Evolutionary conservation across 2,113 vertebrate species (phyloP).

Genomic region (Amblyornis subalaris): DNA sequence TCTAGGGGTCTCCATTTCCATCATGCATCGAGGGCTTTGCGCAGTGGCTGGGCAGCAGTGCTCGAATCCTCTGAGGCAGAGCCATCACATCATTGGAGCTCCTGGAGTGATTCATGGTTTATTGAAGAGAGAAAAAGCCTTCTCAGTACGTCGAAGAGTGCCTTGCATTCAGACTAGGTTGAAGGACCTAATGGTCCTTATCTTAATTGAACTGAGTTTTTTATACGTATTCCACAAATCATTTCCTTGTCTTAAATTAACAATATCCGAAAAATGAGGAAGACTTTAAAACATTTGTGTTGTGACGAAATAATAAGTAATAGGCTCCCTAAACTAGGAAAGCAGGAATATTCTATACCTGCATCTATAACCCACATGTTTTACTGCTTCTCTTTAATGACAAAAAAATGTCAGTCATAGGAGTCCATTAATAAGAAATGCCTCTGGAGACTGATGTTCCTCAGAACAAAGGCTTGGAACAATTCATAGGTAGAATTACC

Average conservation of each 20-base stretch:
- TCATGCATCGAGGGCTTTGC: fast-evolving
- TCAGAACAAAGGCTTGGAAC: constrained; percentile 4
- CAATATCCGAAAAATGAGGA: background rate
- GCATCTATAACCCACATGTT: background rate
- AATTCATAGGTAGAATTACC: background rate
- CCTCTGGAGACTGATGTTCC: background rate
- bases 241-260: background rate
- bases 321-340: background rate
- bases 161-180: background rate
- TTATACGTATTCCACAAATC: background rate
- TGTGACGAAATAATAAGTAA: background rate
- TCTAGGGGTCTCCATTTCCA: background rate
- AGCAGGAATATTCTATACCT: background rate
- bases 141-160: background rate
- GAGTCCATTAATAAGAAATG: background rate
- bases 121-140: background rate
- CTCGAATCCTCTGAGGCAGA: background rate
- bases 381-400: background rate
- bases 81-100: fast-evolving
- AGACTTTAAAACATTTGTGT: background rate
- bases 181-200: background rate
- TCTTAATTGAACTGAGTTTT: background rate
- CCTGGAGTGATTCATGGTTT: background rate
- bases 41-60: background rate
- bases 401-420: background rate